These are phyloP conservation scores for Eulemur rubriventer DNA, from an alignment of 2,797 vertebrate genomes.

Conservation along the genomic window DNA sequence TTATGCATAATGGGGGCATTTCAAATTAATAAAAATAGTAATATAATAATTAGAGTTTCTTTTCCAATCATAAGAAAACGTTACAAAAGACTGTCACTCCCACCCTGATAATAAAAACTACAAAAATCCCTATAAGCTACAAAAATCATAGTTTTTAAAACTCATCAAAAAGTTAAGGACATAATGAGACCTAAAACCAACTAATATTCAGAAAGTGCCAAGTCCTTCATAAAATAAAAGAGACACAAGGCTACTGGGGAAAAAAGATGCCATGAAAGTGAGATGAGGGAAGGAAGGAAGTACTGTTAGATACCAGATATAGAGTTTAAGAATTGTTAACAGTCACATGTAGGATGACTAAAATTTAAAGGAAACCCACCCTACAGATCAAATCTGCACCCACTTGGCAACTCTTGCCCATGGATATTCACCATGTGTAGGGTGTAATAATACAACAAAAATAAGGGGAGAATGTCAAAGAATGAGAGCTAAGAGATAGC, in stretches of 20 bases:
- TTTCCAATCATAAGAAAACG: slow-evolving; percentile 23
- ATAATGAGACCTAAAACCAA: neutral
- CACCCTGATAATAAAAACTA: neutral
- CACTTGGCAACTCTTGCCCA: neutral
- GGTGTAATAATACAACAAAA: neutral
- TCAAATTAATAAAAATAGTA: neutral
- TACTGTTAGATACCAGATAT: neutral
- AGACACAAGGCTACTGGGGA: neutral
- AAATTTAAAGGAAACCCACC: neutral
- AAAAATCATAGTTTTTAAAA: neutral
- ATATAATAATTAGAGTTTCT: neutral
- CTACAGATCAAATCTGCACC: neutral
- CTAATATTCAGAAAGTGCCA: neutral
- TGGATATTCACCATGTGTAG: neutral
- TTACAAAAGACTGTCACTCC: neutral
- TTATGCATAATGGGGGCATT: neutral
- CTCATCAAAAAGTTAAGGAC: neutral
- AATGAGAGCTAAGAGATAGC: neutral
- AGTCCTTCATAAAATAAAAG: neutral
- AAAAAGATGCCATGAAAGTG: neutral
- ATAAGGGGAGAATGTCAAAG: neutral
- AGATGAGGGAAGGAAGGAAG: neutral
- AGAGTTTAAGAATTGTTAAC: neutral
- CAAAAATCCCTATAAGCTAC: neutral
- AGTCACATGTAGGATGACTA: neutral